Evolutionary conservation across 2,113 vertebrate species (phyloP).

Genomic region (Mandrillus leucophaeus): DNA sequence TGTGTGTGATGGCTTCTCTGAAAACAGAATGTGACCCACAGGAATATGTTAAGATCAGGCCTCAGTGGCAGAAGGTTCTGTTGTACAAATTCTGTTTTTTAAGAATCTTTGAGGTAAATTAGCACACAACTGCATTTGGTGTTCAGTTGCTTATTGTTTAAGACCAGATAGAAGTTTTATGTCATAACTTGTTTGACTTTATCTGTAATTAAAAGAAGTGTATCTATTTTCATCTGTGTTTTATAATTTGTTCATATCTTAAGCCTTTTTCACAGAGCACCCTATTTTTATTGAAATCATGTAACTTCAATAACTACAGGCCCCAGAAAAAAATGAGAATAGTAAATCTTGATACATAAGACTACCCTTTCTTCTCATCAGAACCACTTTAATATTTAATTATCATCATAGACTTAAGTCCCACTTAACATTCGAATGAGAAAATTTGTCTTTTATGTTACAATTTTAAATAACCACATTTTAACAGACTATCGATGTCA

Average conservation of each 20-base stretch:
- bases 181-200: neutral
- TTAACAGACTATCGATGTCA: neutral
- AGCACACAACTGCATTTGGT: slow-evolving; percentile 50
- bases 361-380: neutral
- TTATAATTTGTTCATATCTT: slow-evolving; percentile 30
- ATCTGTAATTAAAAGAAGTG: slow-evolving; percentile 55
- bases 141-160: slow-evolving; percentile 64
- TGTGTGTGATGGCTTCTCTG: neutral
- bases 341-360: slow-evolving; percentile 10
- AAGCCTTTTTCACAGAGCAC: neutral
- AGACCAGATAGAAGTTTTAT: slow-evolving; percentile 44
- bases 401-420: neutral
- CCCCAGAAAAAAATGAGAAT: neutral
- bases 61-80: slow-evolving; percentile 60
- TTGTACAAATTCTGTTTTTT: slow-evolving; percentile 35
- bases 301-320: neutral
- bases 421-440: neutral
- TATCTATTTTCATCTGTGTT: neutral
- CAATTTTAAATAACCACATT: slow-evolving; percentile 51
- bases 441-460: neutral
- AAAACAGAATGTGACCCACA: slow-evolving; percentile 32
- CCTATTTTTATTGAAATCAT: slow-evolving; percentile 15
- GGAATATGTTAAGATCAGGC: slow-evolving; percentile 48
- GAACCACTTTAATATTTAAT: slow-evolving; percentile 10
- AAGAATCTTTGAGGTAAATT: slow-evolving; percentile 69